phyloP scores from a whole-genome alignment of 2,888 invertebrate species.

The Troides helena region DNA sequence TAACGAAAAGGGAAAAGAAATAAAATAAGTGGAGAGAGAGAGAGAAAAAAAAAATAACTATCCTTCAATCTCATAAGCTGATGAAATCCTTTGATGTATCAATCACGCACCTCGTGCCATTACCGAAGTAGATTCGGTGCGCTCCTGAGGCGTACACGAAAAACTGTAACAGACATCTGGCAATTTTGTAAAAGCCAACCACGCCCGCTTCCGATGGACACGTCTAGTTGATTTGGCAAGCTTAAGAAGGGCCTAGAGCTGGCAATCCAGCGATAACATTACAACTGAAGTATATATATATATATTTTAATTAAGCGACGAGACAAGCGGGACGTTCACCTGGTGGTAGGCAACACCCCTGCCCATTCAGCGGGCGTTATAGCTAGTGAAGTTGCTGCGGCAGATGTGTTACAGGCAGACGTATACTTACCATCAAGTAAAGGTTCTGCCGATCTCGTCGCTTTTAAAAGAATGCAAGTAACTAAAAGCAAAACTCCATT shows the following conservation, averaged over 20 bases:
- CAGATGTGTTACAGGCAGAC: no score
- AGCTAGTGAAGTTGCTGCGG: no score
- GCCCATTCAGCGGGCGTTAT: no score
- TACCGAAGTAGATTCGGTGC: constrained; percentile 31
- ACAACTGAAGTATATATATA: not conserved
- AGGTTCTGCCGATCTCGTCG: no score
- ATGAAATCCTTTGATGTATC: constrained; percentile 47
- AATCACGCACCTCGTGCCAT: constrained; percentile 30
- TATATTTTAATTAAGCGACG: no score
- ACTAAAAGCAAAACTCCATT: no score
- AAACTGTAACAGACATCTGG: constrained; percentile 58
- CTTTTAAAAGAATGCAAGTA: no score
- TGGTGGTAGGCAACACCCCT: no score
- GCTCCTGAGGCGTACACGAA: constrained; percentile 33
- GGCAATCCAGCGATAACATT: constrained; percentile 27
- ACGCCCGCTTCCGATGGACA: constrained; percentile 72
- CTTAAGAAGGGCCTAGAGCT: constrained; percentile 36
- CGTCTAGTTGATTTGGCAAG: constrained; percentile 34
- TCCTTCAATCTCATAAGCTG: constrained; percentile 44
- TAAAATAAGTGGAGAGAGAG: constrained; percentile 3
- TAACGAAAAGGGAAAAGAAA: not conserved
- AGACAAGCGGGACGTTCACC: no score
- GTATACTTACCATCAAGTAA: no score
- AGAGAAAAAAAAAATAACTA: constrained; percentile 24
- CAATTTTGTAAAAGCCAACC: constrained; percentile 69